Percentiles rank a stretch among this genome's conserved stretches.
Evolutionary conservation across 1,140 invertebrate species (phyloP).

Genomic region (Piezodorus guildinii): DNA sequence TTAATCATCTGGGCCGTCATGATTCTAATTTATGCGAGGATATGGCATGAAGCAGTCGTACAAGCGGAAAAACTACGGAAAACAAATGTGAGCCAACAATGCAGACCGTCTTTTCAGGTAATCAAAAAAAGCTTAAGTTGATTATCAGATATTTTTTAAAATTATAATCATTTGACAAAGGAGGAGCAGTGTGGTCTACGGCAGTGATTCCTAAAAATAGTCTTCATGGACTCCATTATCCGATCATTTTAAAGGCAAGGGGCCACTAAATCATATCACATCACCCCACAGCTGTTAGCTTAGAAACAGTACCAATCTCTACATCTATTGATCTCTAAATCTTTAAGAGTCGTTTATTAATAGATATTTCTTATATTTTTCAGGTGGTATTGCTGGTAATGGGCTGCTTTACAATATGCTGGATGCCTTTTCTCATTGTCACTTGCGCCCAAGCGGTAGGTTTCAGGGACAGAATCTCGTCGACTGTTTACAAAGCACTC

Average conservation of each 20-base stretch:
- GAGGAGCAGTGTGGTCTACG: no score
- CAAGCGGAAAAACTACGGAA: conserved; percentile 51
- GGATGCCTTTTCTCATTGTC: conserved; percentile 60
- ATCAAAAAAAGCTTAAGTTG: not conserved
- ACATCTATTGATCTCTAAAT: no score
- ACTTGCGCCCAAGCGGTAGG: conserved; percentile 46
- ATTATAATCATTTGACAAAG: not conserved
- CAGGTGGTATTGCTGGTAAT: conserved; percentile 60
- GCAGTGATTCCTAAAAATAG: no score
- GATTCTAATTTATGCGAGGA: conserved; percentile 58
- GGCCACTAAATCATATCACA: no score
- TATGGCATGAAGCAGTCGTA: conserved; percentile 55
- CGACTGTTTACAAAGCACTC: conserved; percentile 49
- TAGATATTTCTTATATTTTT: conserved; percentile 28
- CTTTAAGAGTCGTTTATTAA: no score
- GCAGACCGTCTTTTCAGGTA: conserved; percentile 37
- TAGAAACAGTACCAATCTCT: no score
- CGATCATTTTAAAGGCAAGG: no score
- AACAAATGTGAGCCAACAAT: conserved; percentile 37
- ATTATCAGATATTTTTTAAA: not conserved
- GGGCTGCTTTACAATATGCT: conserved; percentile 60
- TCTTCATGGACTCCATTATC: no score
- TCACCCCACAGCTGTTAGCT: no score
- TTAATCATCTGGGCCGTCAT: conserved; percentile 55
- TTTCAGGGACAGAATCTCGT: conserved; percentile 36